A percentile compares a stretch with the other conserved stretches of the same genome.
Evolutionary conservation across 2,888 invertebrate species (phyloP).

Genomic region (Lasioglossum morio): DNA sequence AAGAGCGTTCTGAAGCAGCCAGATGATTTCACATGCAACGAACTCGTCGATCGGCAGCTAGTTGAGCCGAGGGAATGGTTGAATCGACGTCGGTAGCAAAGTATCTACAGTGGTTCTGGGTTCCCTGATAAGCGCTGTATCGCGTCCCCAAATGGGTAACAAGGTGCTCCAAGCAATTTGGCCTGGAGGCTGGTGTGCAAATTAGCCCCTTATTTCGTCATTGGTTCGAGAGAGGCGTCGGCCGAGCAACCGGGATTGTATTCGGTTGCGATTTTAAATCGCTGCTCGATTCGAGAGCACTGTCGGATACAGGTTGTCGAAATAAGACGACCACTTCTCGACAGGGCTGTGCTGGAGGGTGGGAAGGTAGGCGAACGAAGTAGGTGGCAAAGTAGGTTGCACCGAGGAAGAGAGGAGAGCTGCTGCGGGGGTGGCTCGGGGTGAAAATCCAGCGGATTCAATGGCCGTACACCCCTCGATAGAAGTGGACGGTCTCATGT

Average conservation of each 20-base stretch:
- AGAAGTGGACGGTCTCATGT: slow-evolving; percentile 77
- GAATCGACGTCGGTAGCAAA: not conserved
- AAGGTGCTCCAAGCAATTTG: slow-evolving; percentile 7
- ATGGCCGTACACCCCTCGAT: slow-evolving; percentile 66
- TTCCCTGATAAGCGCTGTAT: not conserved
- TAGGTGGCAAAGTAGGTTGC: slow-evolving; percentile 75
- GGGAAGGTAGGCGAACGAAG: slow-evolving; percentile 58
- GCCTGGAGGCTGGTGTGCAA: not conserved
- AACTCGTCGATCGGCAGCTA: not conserved
- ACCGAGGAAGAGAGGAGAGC: slow-evolving; percentile 18
- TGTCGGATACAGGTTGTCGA: slow-evolving; percentile 51
- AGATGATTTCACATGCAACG: not conserved
- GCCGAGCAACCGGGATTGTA: not conserved
- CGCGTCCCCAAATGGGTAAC: not conserved
- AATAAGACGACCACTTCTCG: slow-evolving; percentile 35
- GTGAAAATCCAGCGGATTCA: slow-evolving; percentile 69
- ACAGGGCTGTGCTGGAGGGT: slow-evolving; percentile 29
- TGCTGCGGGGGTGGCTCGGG: slow-evolving; percentile 24
- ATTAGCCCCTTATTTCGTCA: slow-evolving; percentile 14
- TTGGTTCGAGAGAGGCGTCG: not conserved
- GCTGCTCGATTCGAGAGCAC: slow-evolving; percentile 18
- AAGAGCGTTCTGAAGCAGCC: slow-evolving; percentile 6
- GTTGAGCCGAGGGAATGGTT: not conserved
- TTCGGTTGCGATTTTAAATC: slow-evolving; percentile 28
- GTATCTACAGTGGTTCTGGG: not conserved